Base-by-base conservation (phyloP, 2,888 invertebrate species). In the Drosophila subsilvestris region DNA sequence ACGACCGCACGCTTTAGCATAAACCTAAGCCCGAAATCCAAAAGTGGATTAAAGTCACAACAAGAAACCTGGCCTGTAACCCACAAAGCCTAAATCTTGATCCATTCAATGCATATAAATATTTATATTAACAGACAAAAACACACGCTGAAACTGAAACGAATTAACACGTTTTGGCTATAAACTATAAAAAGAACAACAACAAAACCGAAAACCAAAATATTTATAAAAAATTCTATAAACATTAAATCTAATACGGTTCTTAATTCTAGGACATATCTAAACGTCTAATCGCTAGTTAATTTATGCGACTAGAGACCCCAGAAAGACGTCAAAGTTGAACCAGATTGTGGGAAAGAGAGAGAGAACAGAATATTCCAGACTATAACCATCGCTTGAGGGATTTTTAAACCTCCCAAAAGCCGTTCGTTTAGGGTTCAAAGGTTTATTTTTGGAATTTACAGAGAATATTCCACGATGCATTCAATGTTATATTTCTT, bases 131-230 rank as follows among this genome's bases (percentile, higher is more conserved):
- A 49, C 12, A 32, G 6, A 37, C 0, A 32, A 5, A 32, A 32
- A 32, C 3, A 32, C 27, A 32, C 29, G 8, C 27, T 27, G 27
- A 32, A 37, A 37, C n/a, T 37, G 37, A 66, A 48, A 66, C 9
- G 43, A 67, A 59, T 53, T 53, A 74, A 53, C 74, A 73, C 73
- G 73, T 74, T 66, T 73, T 22, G 42, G 56, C 67, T 49, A 74
- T 73, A 74, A 73, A 50, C 67, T 37, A 55, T 53, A 45, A 45
- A 73, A 56, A 45, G 9, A 18, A 20, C 14, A 22, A n/a, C 27
- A 48, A n/a, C 14, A 10, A 22, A 49, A 5, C 0, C 0, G n/a
- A 1, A 54, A 67, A 29, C 32, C 54, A 43, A 66, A 65, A 66
- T 67, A 54, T 43, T 49, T n/a, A 37, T 42, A 5, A 43, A 48